A percentile compares a stretch with the other conserved stretches of the same genome.
Conservation (phyloP, 2,797 vertebrate species). For the Amphiprion clarkii region DNA sequence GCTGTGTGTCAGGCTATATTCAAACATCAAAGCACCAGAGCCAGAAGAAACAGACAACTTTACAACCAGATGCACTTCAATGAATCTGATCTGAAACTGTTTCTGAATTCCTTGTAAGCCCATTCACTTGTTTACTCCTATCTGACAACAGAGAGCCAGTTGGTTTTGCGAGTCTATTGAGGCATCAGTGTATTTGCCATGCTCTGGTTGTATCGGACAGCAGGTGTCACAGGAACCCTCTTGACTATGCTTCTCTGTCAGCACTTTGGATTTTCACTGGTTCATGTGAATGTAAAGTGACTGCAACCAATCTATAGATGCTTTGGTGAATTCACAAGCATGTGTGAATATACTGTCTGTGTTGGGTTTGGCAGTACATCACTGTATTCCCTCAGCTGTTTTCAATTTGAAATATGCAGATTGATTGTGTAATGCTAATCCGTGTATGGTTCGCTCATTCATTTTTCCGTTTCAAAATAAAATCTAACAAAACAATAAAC, state of each 20-base stretch:
- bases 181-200: conserved; percentile 66
- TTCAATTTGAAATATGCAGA: conserved; percentile 14
- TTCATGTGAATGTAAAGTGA: conserved; percentile 65
- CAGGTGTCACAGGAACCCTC: conserved; percentile 59
- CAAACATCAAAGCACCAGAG: conserved; percentile 31
- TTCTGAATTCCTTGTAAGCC: conserved; percentile 35
- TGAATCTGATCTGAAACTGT: conserved; percentile 37
- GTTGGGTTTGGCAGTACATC: conserved; percentile 17
- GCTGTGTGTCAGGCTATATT: conserved; percentile 23
- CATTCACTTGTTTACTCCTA: conserved; percentile 49
- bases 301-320: conserved; percentile 34
- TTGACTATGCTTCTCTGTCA: conserved; percentile 54
- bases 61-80: conserved; percentile 52
- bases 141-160: conserved; percentile 34
- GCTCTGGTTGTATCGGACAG: conserved; percentile 69
- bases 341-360: conserved; percentile 1
- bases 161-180: conserved; percentile 48
- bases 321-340: conserved; percentile 11
- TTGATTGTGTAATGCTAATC: neutral
- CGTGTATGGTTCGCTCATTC: too few species aligned
- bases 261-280: conserved; percentile 29
- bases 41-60: conserved; percentile 29
- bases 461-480: too few species aligned
- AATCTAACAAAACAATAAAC: too few species aligned
- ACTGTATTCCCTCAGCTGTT: conserved; percentile 15